phyloP scores from a whole-genome alignment of 1,140 invertebrate species.

The Vanessa atalanta region DNA sequence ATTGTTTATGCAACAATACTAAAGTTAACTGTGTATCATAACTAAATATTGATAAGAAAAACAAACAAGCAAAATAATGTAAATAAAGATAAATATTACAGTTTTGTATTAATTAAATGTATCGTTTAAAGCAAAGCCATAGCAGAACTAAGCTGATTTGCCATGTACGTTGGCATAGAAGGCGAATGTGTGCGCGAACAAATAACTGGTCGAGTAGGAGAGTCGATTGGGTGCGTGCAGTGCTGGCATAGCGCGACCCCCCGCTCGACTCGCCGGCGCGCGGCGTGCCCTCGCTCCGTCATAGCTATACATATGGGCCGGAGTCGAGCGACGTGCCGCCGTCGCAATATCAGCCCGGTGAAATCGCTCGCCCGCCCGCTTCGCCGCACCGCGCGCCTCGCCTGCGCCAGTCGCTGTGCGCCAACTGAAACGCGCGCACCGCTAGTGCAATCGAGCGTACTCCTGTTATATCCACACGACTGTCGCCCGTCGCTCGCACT shows the following conservation, averaged over 20 bases:
- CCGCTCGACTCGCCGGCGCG: conserved; percentile 52
- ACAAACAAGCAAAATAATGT: conserved; percentile 3
- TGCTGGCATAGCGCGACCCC: conserved; percentile 58
- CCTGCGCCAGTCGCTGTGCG: conserved; percentile 78
- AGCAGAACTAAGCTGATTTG: conserved; percentile 53
- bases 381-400: conserved; percentile 70
- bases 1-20: not conserved
- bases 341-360: conserved; percentile 79
- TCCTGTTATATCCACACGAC: conserved; percentile 55
- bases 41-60: not conserved
- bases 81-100: not conserved
- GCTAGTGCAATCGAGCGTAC: conserved; percentile 72
- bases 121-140: conserved; percentile 44
- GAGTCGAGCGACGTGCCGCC: conserved; percentile 65
- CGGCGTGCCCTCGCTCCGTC: conserved; percentile 64
- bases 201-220: conserved; percentile 67
- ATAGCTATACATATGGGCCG: conserved; percentile 74
- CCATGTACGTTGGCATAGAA: conserved; percentile 46
- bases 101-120: conserved; percentile 25
- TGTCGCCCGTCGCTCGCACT: conserved; percentile 47
- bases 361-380: conserved; percentile 77
- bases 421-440: conserved; percentile 79
- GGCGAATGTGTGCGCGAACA: conserved; percentile 52
- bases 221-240: conserved; percentile 67
- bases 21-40: not conserved